A percentile compares a stretch with the other conserved stretches of the same genome.
These are phyloP conservation scores for Candoia aspera DNA, from an alignment of 2,113 vertebrate species.

Conservation along the genomic window DNA sequence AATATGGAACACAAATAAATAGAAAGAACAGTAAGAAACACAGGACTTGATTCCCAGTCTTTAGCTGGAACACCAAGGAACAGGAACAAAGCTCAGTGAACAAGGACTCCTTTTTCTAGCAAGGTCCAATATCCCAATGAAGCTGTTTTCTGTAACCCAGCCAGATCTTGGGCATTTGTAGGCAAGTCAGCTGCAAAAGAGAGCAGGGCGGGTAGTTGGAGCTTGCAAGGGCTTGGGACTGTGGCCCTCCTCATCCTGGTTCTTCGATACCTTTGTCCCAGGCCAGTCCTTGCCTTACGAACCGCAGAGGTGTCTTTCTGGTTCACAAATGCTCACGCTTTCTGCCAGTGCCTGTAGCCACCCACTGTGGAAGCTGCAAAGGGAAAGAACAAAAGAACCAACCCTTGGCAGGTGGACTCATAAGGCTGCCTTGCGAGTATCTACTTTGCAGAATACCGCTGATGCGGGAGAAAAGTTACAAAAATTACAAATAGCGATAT, in stretches of 20 bases:
- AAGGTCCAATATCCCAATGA: neutral
- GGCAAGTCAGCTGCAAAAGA: neutral
- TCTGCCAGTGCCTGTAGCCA: conserved; percentile 34
- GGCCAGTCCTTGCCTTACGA: conserved; percentile 19
- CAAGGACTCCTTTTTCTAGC: neutral
- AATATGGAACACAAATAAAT: conserved; percentile 51
- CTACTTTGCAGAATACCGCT: neutral
- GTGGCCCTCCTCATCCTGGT: neutral
- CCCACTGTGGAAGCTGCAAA: conserved; percentile 48
- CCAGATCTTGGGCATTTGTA: neutral
- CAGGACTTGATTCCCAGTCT: neutral
- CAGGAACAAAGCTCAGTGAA: too few species aligned
- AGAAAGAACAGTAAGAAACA: conserved; percentile 42
- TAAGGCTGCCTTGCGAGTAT: neutral
- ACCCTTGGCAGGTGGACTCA: accelerated
- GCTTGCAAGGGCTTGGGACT: neutral
- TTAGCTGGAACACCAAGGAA: neutral
- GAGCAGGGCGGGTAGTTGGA: neutral
- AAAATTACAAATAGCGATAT: neutral
- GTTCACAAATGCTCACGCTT: neutral
- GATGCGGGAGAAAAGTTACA: neutral
- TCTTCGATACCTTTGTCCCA: neutral
- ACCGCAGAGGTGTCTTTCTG: neutral
- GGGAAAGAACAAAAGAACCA: too few species aligned
- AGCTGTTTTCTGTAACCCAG: neutral